Base-by-base conservation (phyloP, 2,888 invertebrate species). In the Trissolcus japonicus region DNA sequence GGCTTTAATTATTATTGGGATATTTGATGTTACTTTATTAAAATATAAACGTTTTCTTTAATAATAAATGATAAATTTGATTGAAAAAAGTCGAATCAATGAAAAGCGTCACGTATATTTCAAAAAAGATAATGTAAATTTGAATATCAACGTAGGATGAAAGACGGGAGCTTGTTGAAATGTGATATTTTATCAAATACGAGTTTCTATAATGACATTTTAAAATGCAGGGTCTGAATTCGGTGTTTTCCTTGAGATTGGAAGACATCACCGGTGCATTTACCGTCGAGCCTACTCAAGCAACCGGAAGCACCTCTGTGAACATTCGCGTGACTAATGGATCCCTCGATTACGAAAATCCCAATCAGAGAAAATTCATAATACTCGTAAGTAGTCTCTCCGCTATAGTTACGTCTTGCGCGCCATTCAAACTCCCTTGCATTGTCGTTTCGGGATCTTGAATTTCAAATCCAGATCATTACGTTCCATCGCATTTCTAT, bases 341-440 rank as follows among this genome's bases (percentile, higher is more conserved):
- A 68, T 92, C 94, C 1, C 90, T 97, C 74, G 97, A 97, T 87
- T 97, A 95, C 85, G 97, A 97, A 87, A 96, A 97, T 89, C 95
- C 96, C 13, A 97, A 97, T 89, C 95, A 96, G 87, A 92, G 96
- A 79, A 96, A 97, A 89, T 97, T 96, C 85, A 95, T 97, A 80
- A 92, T 97, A 57, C 91, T 96, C 88, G 95, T 94, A 86, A 90
- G 87, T 79, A 68, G n/a, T 68, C 59, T 35, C 35, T 43, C 3
- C 16, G 21, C 13, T 51, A 46, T 46, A 55, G 13, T 46, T 54
- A 46, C 55, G 19, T 25, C 51, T 51, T 7, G 35, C 3, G 29
- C 35, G 19, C 16, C 11, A 51, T 51, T 51, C 17, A 51, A 51
- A 51, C 17, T 51, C 19, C 21, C 51, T 46, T 16, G 16, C 46